Conservation (phyloP, 35 echinoderm and acorn worm genomes). For the Antedon bifida region DNA sequence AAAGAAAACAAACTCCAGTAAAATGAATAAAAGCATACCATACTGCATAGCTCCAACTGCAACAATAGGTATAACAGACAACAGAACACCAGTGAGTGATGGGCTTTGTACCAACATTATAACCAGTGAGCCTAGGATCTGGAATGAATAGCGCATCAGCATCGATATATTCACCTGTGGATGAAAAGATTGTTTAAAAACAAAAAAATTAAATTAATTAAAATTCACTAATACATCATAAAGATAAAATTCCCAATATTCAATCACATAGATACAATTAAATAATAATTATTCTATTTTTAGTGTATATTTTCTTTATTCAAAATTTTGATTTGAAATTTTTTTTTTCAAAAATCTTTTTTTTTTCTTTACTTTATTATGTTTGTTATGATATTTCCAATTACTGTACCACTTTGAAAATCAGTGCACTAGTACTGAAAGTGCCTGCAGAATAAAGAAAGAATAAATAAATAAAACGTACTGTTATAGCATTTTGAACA, state of each 20-base stretch:
- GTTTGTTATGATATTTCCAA: too few species aligned
- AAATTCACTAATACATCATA: background rate
- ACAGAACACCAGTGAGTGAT: conserved; percentile 64
- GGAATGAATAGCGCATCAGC: conserved; percentile 71
- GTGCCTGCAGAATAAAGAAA: too few species aligned
- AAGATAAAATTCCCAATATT: background rate
- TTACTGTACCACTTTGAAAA: too few species aligned
- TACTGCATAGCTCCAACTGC: conserved; percentile 85
- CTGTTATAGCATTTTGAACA: conserved; percentile 91
- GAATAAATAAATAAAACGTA: conserved; percentile 24
- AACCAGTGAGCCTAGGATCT: conserved; percentile 59
- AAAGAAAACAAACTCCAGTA: too few species aligned
- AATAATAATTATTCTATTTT: too few species aligned
- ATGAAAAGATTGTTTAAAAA: background rate
- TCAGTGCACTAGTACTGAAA: too few species aligned
- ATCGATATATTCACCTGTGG: conserved; percentile 93
- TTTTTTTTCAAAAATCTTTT: too few species aligned
- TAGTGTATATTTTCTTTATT: too few species aligned
- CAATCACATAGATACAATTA: background rate
- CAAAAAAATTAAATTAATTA: background rate
- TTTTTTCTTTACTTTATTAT: too few species aligned
- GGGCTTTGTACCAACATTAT: conserved; percentile 80
- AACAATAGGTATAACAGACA: conserved; percentile 70
- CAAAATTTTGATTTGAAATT: too few species aligned
- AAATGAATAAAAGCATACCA: conserved; percentile 51